phyloP scores from a whole-genome alignment of 2,113 vertebrate species.

The Amia ocellicauda region DNA sequence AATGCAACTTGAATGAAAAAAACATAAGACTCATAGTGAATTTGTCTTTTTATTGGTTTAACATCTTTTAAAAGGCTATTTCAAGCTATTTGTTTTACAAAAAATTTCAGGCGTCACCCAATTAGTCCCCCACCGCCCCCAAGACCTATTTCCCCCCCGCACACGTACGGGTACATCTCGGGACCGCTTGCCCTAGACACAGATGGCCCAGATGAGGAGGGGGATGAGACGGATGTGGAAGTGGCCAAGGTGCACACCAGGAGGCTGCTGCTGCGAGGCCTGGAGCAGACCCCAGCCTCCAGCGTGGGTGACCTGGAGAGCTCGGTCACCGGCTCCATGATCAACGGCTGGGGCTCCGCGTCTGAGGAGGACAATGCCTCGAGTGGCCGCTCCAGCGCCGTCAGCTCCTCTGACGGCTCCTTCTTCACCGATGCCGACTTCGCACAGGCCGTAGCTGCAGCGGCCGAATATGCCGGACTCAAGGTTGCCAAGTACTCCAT shows the following conservation, averaged over 20 bases:
- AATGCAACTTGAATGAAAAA: too few species aligned
- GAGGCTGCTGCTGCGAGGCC: constrained; percentile 81
- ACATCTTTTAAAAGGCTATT: too few species aligned
- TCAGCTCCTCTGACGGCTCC: constrained; percentile 95
- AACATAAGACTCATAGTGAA: too few species aligned
- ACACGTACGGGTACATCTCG: constrained; percentile 94
- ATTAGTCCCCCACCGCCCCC: constrained; percentile 90
- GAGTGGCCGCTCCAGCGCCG: constrained; percentile 87
- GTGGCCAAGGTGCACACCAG: constrained; percentile 85
- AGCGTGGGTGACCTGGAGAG: constrained; percentile 95
- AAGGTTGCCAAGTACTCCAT: constrained; percentile 83
- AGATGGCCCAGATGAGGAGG: constrained; percentile 79
- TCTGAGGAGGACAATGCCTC: constrained; percentile 96
- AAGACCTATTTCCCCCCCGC: constrained; percentile 85
- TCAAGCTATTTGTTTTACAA: too few species aligned
- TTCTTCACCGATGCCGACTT: constrained; percentile 98
- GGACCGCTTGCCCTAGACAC: constrained; percentile 93
- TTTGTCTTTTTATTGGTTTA: too few species aligned
- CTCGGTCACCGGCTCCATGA: constrained; percentile 98
- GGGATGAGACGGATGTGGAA: constrained; percentile 82
- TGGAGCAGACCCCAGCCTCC: constrained; percentile 95
- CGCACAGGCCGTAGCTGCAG: constrained; percentile 92
- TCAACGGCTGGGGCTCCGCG: constrained; percentile 98
- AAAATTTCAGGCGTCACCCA: constrained; percentile 74
- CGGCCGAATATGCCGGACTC: constrained; percentile 89